phyloP scores from a whole-genome alignment of 2,888 invertebrate genomes.

The Hoplodrina blanda region DNA sequence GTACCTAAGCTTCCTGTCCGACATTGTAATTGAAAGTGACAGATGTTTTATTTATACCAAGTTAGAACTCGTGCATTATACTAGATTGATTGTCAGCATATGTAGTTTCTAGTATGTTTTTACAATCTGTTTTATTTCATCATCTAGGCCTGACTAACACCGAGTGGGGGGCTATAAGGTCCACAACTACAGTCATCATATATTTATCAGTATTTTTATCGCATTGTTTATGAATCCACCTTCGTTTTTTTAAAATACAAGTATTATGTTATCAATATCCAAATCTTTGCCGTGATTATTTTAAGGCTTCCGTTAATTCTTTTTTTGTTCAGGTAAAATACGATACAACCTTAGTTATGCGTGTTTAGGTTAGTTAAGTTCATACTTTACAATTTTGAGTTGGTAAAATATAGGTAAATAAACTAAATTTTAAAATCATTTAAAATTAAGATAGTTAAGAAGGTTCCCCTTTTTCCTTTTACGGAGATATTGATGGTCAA shows the following conservation, averaged over 20 bases:
- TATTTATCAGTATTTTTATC: constrained; percentile 51
- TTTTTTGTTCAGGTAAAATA: constrained; percentile 33
- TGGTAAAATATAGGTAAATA: background rate
- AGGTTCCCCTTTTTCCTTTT: too few species aligned
- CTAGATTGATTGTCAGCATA: background rate
- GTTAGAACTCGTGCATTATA: constrained; percentile 2
- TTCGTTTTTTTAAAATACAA: constrained; percentile 31
- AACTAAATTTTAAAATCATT: background rate
- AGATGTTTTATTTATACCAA: constrained; percentile 13
- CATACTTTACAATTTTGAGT: background rate
- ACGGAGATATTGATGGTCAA: too few species aligned
- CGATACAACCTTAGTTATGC: constrained; percentile 26
- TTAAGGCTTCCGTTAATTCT: constrained; percentile 52
- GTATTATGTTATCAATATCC: constrained; percentile 48
- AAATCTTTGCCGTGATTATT: constrained; percentile 56
- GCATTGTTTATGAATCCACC: constrained; percentile 50
- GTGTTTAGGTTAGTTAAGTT: constrained; percentile 13
- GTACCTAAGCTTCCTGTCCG: constrained; percentile 35
- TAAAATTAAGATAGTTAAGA: too few species aligned
- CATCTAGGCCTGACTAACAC: too few species aligned
- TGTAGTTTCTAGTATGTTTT: too few species aligned
- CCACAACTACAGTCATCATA: constrained; percentile 26
- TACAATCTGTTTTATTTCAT: background rate
- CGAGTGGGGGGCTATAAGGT: background rate
- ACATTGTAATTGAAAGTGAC: constrained; percentile 22